Evolutionary conservation across 2,888 invertebrate species (phyloP).

Genomic region (Stratiomys singularior): DNA sequence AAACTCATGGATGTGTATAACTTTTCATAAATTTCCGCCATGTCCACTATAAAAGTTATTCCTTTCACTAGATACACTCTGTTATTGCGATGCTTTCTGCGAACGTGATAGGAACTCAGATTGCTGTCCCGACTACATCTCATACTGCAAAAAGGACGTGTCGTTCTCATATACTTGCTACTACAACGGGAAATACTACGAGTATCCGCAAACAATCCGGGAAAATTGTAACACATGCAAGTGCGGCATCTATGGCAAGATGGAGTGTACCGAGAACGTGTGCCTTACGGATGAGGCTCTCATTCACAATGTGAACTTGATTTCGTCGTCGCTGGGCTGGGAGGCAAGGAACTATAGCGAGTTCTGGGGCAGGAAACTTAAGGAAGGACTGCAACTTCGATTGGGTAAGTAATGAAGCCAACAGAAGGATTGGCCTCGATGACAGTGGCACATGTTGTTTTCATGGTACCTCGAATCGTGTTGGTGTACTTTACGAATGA

Average conservation of each 20-base stretch:
- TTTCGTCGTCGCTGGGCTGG: constrained; percentile 74
- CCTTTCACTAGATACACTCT: constrained; percentile 74
- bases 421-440: not conserved
- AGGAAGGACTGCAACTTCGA: constrained; percentile 80
- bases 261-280: constrained; percentile 74
- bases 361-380: constrained; percentile 85
- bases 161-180: constrained; percentile 63
- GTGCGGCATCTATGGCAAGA: constrained; percentile 65
- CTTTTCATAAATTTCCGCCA: constrained; percentile 12
- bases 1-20: constrained; percentile 4
- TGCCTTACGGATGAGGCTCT: constrained; percentile 82
- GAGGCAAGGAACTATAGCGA: constrained; percentile 81
- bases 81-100: constrained; percentile 96
- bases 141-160: constrained; percentile 72
- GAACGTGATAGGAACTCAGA: constrained; percentile 78
- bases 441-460: not conserved
- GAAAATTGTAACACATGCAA: constrained; percentile 80
- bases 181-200: constrained; percentile 68
- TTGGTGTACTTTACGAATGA: constrained; percentile 48
- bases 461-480: constrained; percentile 4
- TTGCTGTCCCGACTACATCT: constrained; percentile 92
- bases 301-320: constrained; percentile 73
- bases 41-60: constrained; percentile 11
- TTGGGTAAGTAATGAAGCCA: constrained; percentile 69
- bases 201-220: constrained; percentile 67